Evolutionary conservation across 2,113 vertebrate species (phyloP).

Genomic region (Platanista minor): DNA sequence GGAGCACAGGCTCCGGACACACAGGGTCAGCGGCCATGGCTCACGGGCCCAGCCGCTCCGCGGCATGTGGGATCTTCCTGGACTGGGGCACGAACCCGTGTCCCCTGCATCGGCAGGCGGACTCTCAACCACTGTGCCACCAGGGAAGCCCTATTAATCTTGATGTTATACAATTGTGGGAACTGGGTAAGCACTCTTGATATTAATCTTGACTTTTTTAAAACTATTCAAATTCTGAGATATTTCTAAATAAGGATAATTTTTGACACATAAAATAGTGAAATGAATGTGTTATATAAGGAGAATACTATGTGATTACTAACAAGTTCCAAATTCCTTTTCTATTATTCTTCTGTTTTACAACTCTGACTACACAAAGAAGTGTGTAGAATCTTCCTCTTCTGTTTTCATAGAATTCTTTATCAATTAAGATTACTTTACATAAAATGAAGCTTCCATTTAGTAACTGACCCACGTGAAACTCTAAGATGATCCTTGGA

Average conservation of each 20-base stretch:
- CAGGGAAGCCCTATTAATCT: too few species aligned
- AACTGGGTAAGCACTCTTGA: background rate
- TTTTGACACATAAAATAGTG: background rate
- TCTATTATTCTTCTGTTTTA: conserved; percentile 24
- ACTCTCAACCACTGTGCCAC: too few species aligned
- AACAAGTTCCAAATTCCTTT: conserved; percentile 19
- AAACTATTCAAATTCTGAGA: conserved; percentile 22
- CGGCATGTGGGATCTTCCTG: too few species aligned
- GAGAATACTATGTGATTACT: background rate
- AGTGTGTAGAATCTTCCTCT: background rate
- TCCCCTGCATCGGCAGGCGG: too few species aligned
- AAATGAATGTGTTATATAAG: background rate
- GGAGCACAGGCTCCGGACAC: too few species aligned
- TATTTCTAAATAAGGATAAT: background rate
- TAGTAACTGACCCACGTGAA: background rate
- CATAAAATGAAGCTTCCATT: background rate
- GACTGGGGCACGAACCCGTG: too few species aligned
- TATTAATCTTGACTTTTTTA: background rate
- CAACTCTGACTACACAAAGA: conserved; percentile 12
- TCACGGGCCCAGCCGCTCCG: too few species aligned
- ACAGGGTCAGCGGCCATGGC: too few species aligned
- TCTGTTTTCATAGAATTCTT: background rate
- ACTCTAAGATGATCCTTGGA: background rate
- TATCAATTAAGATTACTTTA: conserved; percentile 9
- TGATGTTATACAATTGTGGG: too few species aligned